Evolutionary conservation across 2,888 invertebrate species (phyloP).

Genomic region (Zaprionus bogoriensis): DNA sequence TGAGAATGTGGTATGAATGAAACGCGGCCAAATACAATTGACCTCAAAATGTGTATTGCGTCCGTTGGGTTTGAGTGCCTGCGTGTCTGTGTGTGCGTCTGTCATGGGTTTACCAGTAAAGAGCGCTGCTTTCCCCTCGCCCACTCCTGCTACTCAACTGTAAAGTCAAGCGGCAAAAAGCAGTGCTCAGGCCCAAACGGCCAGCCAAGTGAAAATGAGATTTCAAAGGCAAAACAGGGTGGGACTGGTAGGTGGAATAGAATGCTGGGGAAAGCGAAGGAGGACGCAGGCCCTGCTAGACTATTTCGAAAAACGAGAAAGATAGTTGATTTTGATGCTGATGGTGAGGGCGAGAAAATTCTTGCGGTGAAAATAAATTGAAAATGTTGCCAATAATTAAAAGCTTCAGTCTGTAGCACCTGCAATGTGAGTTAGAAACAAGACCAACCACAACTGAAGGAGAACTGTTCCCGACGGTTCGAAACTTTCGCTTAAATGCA

Average conservation of each 20-base stretch:
- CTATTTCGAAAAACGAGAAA: background rate
- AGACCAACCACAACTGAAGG: background rate
- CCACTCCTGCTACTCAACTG: background rate
- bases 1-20: constrained; percentile 19
- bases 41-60: constrained; percentile 23
- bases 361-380: constrained; percentile 17
- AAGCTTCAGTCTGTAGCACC: constrained; percentile 12
- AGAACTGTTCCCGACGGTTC: background rate
- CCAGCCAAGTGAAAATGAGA: constrained; percentile 18
- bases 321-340: constrained; percentile 5
- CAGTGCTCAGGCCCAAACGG: constrained; percentile 5
- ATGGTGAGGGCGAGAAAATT: constrained; percentile 4
- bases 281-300: background rate
- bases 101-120: background rate
- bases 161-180: constrained; percentile 8
- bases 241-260: background rate
- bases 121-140: background rate
- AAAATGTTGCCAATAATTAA: constrained; percentile 25
- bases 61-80: constrained; percentile 2
- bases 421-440: background rate
- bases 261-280: background rate
- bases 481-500: background rate
- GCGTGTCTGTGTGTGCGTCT: background rate
- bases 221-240: constrained; percentile 9
- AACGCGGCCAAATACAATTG: constrained; percentile 29